A percentile compares a stretch with the other conserved stretches of the same genome.
These are phyloP conservation scores for Nycteola revayana DNA, from an alignment of 2,888 invertebrate species.

Conservation along the genomic window DNA sequence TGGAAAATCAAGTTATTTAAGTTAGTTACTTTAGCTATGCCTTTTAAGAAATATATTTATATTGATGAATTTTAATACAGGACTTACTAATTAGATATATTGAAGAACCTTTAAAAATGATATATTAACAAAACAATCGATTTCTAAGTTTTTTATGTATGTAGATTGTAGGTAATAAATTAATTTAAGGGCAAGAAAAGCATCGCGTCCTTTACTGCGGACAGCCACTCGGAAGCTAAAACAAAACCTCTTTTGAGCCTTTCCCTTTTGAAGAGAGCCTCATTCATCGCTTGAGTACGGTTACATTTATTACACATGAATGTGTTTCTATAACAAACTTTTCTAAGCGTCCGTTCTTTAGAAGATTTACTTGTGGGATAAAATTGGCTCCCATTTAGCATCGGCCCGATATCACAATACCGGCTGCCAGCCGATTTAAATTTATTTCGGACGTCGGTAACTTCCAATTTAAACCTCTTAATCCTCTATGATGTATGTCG, in stretches of 20 bases:
- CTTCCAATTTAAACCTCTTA: conserved; percentile 83
- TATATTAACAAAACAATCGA: no score
- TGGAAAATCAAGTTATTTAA: no score
- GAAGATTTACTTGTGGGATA: conserved; percentile 71
- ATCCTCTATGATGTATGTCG: conserved; percentile 82
- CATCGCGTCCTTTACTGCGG: no score
- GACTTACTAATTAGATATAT: no score
- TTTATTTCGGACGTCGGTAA: conserved; percentile 82
- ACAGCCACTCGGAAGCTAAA: not conserved
- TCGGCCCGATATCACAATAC: conserved; percentile 79
- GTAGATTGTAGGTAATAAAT: no score
- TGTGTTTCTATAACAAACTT: conserved; percentile 34
- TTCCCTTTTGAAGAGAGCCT: conserved; percentile 6
- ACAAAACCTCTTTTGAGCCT: conserved; percentile 1
- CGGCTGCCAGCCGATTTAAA: conserved; percentile 80
- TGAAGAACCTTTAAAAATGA: no score
- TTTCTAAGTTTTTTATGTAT: no score
- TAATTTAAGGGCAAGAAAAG: no score
- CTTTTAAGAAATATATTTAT: no score
- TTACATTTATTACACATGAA: conserved; percentile 20
- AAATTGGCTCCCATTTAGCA: conserved; percentile 77
- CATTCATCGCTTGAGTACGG: conserved; percentile 7
- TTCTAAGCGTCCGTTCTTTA: conserved; percentile 51
- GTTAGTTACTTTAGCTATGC: no score
- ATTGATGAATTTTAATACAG: no score